Evolutionary conservation across 2,888 invertebrate species (phyloP).

Genomic region (Actias luna): DNA sequence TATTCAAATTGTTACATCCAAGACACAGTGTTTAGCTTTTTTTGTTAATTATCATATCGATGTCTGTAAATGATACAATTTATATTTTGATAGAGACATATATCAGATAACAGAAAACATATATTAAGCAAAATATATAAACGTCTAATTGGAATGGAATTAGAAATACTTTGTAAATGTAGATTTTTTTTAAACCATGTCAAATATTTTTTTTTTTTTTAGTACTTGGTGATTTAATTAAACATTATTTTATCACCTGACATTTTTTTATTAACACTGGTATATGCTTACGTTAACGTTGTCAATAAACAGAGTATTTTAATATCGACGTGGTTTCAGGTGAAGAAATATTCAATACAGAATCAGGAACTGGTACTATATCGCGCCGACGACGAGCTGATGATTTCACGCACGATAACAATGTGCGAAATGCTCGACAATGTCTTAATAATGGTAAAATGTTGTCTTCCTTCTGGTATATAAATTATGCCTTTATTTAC

Average conservation of each 20-base stretch:
- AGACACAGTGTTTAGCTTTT: not conserved
- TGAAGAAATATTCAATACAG: constrained; percentile 70
- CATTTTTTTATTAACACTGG: too few species aligned
- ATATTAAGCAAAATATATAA: not conserved
- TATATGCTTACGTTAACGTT: too few species aligned
- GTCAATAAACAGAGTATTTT: not conserved
- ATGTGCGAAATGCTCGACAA: constrained; percentile 59
- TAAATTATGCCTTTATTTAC: not conserved
- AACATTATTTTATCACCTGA: too few species aligned
- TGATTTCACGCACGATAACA: constrained; percentile 66
- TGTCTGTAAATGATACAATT: not conserved
- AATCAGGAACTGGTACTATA: constrained; percentile 57
- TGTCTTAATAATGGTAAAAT: constrained; percentile 64
- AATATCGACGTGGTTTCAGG: constrained; percentile 38
- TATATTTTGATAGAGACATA: not conserved
- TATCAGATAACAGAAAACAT: not conserved
- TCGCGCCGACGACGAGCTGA: constrained; percentile 66
- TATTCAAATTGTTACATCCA: too few species aligned
- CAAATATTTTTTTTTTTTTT: too few species aligned
- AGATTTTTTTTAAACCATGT: too few species aligned
- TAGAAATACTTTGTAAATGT: too few species aligned
- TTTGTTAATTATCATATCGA: not conserved
- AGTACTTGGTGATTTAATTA: too few species aligned
- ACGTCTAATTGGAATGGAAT: too few species aligned
- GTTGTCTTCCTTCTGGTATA: not conserved